phyloP scores from a whole-genome alignment of 2,888 invertebrate genomes.

The Coenonympha glycerion region DNA sequence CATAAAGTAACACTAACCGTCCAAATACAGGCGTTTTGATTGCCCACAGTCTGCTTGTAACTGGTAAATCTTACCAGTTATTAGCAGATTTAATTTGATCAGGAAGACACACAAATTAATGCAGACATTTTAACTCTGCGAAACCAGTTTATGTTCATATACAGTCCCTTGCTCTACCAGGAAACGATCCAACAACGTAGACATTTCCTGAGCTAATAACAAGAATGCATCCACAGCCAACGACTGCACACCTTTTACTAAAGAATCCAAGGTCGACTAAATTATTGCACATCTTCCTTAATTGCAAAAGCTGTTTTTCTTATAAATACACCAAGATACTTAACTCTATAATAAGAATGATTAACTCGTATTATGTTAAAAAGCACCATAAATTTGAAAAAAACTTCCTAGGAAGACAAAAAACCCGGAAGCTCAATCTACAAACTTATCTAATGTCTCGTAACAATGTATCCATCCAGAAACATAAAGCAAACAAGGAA shows the following conservation, averaged over 20 bases:
- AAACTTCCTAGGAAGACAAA: not conserved
- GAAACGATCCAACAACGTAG: slow-evolving; percentile 60
- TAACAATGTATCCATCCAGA: slow-evolving; percentile 1
- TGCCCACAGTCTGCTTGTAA: no score
- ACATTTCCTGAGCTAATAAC: slow-evolving; percentile 55
- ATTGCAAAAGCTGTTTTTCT: not conserved
- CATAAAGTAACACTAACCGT: not conserved
- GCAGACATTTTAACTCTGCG: slow-evolving; percentile 42
- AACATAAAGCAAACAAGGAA: slow-evolving; percentile 59
- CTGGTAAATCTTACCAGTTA: not conserved
- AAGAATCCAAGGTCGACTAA: slow-evolving; percentile 5
- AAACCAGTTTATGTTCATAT: slow-evolving; percentile 70
- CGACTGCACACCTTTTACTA: slow-evolving; percentile 11
- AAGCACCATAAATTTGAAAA: not conserved
- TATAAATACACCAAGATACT: no score
- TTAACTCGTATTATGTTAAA: not conserved
- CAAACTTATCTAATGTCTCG: not conserved
- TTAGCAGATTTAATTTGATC: not conserved
- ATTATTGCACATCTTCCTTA: not conserved
- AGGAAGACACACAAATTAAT: slow-evolving; percentile 4
- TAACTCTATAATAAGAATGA: not conserved
- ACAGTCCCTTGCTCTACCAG: slow-evolving; percentile 55
- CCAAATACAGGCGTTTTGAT: not conserved
- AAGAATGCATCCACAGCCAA: slow-evolving; percentile 2
- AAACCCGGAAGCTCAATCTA: not conserved